Base-by-base conservation (phyloP, 2,888 invertebrate genomes). In the Meiosimyza platycephala region DNA sequence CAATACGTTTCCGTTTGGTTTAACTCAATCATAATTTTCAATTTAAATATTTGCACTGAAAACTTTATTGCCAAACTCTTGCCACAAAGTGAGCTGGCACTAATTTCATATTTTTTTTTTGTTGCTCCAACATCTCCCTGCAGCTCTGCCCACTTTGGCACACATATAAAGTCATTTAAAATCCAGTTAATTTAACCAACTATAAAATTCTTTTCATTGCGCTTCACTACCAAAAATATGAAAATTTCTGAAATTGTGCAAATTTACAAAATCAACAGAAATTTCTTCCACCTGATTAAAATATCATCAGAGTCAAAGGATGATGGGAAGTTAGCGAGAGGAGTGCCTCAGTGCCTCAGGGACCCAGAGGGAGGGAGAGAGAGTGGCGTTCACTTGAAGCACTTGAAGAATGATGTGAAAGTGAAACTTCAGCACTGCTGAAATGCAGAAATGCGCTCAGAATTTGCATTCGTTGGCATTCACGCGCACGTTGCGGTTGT, bases 31-130 rank as follows among this genome's bases (percentile, higher is more conserved):
- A 82, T 81, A 82, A 82, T 81, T 81, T 80, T 67, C 79, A 74
- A 76, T 77, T 80, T 83, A 81, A 81, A 81, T 81, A 81, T 82
- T 81, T 80, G 81, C 76, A 75, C 82, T 75, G 18, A 80, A 82
- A 77, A 81, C 81, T 80, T 80, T 81, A 40, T 40, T 40, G 40
- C 40, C 40, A 40, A 40, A 40, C 6, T 40, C 40, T 9, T 40
- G 40, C 40, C 40, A 9, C 40, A 40, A 9, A 40, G 40, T 40
- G 40, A 40, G 40, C 40, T 40, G 40, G 40, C 9, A 40, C 40
- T 40, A 40, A 40, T 40, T 40, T 40, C 6, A n/a, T n/a, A n/a
- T n/a, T 40, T 6, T 40, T 40, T 40, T 40, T 40, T 40, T 40
- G 0, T 40, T 40, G 40, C 40, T 40, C 40, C 28, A 28, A 3